phyloP scores from a whole-genome alignment of 2,797 vertebrate species.

The Psittacula derbiana region DNA sequence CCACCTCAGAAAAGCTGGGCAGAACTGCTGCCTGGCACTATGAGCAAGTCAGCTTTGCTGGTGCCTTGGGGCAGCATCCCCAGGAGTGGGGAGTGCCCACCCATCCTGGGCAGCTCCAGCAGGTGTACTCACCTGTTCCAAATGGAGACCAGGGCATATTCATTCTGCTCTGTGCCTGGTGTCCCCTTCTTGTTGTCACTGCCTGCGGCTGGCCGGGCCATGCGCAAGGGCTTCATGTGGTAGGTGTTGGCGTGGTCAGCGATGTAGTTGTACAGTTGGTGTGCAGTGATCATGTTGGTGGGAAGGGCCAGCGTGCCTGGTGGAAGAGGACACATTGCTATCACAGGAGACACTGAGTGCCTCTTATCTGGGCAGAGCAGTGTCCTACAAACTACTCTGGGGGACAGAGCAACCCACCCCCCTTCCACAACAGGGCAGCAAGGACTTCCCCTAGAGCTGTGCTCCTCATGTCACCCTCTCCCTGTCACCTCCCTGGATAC shows the following conservation, averaged over 20 bases:
- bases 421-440: background rate
- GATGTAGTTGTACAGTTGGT: conserved; percentile 98
- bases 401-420: background rate
- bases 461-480: background rate
- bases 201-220: conserved; percentile 81
- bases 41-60: background rate
- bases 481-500: background rate
- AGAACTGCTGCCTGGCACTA: background rate
- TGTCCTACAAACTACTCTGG: background rate
- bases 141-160: conserved; percentile 93
- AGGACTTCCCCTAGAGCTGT: background rate
- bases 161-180: conserved; percentile 84
- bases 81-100: background rate
- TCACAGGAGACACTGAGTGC: background rate
- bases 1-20: background rate
- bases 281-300: conserved; percentile 93
- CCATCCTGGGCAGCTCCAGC: background rate
- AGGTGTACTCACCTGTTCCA: conserved; percentile 89
- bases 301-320: conserved; percentile 88
- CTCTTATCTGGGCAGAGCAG: background rate
- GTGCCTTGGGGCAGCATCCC: background rate
- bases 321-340: background rate
- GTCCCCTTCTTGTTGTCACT: conserved; percentile 83
- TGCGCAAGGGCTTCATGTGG: conserved; percentile 94
- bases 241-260: conserved; percentile 95